Conservation (phyloP, 1,140 invertebrate genomes). For the Leguminivora glycinivorella region DNA sequence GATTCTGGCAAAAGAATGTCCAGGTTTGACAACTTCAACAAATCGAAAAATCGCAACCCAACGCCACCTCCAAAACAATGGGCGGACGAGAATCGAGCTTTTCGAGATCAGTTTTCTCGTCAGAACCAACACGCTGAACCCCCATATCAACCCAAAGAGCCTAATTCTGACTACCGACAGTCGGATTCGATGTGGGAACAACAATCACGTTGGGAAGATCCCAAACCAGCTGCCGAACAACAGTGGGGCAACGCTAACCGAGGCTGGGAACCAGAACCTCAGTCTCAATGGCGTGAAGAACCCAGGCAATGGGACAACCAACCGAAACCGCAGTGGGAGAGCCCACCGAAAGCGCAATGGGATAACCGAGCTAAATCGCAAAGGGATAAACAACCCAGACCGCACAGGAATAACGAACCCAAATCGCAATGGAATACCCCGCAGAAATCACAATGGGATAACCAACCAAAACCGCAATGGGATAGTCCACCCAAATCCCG, state of each 20-base stretch:
- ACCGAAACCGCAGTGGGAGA: neutral
- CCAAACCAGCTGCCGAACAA: neutral
- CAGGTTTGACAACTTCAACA: neutral
- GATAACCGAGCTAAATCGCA: neutral
- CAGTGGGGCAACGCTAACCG: neutral
- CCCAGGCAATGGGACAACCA: conserved; percentile 3
- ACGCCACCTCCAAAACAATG: neutral
- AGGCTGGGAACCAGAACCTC: neutral
- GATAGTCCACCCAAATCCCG: neutral
- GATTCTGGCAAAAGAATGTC: neutral
- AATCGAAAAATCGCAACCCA: neutral
- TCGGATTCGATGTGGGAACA: neutral
- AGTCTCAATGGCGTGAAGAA: neutral
- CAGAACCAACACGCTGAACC: neutral
- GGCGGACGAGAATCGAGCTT: neutral
- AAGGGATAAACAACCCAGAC: neutral
- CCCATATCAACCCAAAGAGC: neutral
- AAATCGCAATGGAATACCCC: neutral
- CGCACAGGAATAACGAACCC: neutral
- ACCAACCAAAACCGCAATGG: neutral
- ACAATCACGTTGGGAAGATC: neutral
- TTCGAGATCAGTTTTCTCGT: neutral
- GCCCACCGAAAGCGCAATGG: neutral
- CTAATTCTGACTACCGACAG: neutral
- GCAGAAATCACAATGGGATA: neutral